Base-by-base conservation (phyloP, 2,797 vertebrate genomes). In the Streptopelia turtur region DNA sequence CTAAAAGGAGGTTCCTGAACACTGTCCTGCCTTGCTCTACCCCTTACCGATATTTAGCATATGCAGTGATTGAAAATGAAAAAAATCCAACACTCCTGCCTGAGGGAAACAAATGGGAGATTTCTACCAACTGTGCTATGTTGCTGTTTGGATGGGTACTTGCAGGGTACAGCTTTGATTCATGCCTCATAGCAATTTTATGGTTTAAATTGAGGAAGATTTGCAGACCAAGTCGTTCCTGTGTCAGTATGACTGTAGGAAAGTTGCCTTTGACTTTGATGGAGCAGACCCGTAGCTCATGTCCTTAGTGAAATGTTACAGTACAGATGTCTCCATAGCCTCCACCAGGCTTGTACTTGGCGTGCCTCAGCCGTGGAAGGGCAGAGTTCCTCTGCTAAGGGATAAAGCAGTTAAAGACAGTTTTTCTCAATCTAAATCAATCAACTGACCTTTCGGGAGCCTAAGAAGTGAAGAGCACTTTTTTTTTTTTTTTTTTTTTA, bases 391-490 rank as follows among this genome's bases (percentile, higher is more conserved):
- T 27, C 43, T 76, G 71, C 27, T 23, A 74, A 52, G 18, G 24
- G 18, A 1, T 70, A 49, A 82, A 55, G 16, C 35, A 53, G 25
- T 31, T 37, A 57, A 61, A 82, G 31, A n/a, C 35, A 31, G 21
- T 23, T 95, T 92, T 89, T 65, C 45, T 84, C 28, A 87, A 17
- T 6, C 23, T 76, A 41, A 87, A 57, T 61, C 27, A 30, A 25
- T 39, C 37, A 79, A 45, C 37, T 61, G 4, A 72, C 23, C 15
- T 84, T 81, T 41, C 35, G 35, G 30, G 43, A 75, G 20, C 31
- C 25, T 72, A 72, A 79, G 24, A 70, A 93, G 47, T 56, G 0
- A 50, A 50, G 16, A 21, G 3, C 0, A 13, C 13, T 39, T 18
- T 22, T 2, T n/a, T 10, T 27, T 11, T 50, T 49, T 49, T 24